Conservation (phyloP, 2,113 vertebrate species). For the Felis chaus region DNA sequence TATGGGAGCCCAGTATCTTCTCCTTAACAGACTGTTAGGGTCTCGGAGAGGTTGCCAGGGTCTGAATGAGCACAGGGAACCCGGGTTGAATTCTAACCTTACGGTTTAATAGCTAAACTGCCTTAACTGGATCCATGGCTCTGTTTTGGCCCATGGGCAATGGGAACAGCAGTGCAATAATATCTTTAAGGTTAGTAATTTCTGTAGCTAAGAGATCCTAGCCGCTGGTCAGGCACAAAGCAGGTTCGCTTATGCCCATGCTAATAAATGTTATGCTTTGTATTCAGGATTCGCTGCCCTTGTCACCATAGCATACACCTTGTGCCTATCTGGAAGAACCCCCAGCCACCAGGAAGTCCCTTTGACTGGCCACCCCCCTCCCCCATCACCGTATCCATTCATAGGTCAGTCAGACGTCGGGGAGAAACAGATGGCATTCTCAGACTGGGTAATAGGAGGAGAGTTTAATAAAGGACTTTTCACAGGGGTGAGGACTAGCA, state of each 20-base stretch:
- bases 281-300: not conserved
- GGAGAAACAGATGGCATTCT: not conserved
- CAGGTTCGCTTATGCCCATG: not conserved
- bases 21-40: not conserved
- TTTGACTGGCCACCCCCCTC: not conserved
- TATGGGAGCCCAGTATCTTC: not conserved
- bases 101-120: not conserved
- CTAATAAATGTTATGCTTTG: not conserved
- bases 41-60: not conserved
- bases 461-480: not conserved
- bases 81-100: not conserved
- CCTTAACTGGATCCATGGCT: not conserved
- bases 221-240: not conserved
- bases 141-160: not conserved
- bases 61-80: not conserved
- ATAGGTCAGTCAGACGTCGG: not conserved
- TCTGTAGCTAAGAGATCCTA: not conserved
- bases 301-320: not conserved
- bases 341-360: not conserved
- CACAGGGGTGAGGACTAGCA: not conserved
- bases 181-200: not conserved
- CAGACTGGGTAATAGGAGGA: not conserved
- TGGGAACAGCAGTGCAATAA: too few relatives aligned
- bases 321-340: not conserved
- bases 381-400: rapidly evolving